Conservation (phyloP, 2,888 invertebrate species). For the Micoletzkya japonica region DNA sequence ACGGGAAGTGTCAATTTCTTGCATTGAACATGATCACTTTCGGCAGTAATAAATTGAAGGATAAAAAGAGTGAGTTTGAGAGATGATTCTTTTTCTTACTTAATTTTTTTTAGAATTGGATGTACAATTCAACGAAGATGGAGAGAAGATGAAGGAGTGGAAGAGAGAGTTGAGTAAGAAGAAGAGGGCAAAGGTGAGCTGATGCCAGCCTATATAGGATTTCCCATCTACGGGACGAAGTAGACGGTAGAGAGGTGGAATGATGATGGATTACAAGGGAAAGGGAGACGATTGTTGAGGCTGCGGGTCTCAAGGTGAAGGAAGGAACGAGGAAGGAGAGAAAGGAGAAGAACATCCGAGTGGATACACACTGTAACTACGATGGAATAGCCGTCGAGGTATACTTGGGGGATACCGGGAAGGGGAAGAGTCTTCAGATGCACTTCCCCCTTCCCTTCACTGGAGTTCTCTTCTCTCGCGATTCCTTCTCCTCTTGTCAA, state of each 20-base stretch:
- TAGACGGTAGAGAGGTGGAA: no score
- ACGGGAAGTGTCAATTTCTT: conserved; percentile 17
- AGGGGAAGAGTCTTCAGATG: neutral
- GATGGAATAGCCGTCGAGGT: conserved; percentile 1
- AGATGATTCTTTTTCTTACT: no score
- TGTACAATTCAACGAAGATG: neutral
- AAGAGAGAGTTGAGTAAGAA: conserved; percentile 10
- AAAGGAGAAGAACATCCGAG: conserved; percentile 5
- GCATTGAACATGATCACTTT: conserved; percentile 19
- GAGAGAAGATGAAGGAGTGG: neutral
- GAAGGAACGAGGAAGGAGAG: conserved; percentile 2
- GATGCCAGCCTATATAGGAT: no score
- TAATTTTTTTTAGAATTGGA: no score
- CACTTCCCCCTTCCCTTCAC: neutral
- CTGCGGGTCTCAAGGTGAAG: neutral
- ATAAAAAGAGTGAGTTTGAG: no score
- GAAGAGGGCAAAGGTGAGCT: neutral
- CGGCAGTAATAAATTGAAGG: conserved; percentile 9
- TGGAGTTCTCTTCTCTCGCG: conserved; percentile 8
- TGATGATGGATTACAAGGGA: no score
- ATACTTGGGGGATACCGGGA: neutral
- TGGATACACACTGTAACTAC: conserved; percentile 6
- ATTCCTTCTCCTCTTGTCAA: neutral
- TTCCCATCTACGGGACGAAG: no score
- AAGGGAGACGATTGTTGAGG: neutral